These are phyloP conservation scores for Neelides sp. DNA, from an alignment of 1,140 invertebrate species.

Conservation along the genomic window DNA sequence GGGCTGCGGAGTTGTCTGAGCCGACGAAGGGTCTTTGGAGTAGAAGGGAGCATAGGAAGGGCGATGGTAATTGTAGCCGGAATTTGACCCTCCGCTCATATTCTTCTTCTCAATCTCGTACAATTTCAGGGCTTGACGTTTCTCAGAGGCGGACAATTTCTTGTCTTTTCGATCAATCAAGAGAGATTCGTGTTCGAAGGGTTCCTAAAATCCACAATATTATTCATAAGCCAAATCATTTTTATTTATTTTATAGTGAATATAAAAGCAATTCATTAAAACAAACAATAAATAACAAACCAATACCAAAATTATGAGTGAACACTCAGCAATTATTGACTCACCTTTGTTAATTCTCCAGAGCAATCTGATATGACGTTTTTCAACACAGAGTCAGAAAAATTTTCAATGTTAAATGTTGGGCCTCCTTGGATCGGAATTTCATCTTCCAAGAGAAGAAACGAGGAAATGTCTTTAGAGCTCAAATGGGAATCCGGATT, in stretches of 20 bases:
- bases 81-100: constrained; percentile 36
- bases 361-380: constrained; percentile 54
- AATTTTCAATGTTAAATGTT: constrained; percentile 55
- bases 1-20: too few relatives aligned
- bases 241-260: too few relatives aligned
- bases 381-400: constrained; percentile 67
- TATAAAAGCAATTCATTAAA: neutral
- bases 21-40: constrained; percentile 30
- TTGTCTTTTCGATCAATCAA: constrained; percentile 91
- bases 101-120: constrained; percentile 91
- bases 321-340: neutral
- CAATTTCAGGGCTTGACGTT: constrained; percentile 77
- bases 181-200: constrained; percentile 93
- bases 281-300: neutral
- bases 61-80: constrained; percentile 33
- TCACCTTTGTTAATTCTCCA: constrained; percentile 54
- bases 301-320: neutral
- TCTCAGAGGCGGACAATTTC: constrained; percentile 87
- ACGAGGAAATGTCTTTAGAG: constrained; percentile 83
- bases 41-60: constrained; percentile 41
- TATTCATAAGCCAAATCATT: constrained; percentile 5
- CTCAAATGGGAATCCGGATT: constrained; percentile 92
- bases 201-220: constrained; percentile 44
- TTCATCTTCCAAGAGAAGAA: constrained; percentile 37
- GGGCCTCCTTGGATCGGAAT: constrained; percentile 31